Evolutionary conservation across 2,797 vertebrate species (phyloP).

Genomic region (Iguana delicatissima): DNA sequence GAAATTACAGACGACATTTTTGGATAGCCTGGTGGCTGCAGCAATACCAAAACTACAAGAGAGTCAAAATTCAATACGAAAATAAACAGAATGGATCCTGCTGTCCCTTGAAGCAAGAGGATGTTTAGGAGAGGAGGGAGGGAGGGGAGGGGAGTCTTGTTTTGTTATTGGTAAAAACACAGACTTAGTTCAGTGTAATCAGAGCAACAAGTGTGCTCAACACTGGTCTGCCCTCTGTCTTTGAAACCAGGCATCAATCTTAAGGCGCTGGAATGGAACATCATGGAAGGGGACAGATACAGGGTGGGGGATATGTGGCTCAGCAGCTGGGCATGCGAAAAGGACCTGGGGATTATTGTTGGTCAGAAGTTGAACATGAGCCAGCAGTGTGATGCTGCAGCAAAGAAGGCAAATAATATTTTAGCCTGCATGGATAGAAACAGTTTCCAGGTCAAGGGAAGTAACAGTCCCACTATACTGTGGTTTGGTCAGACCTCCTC

Average conservation of each 20-base stretch:
- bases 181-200: conserved; percentile 57
- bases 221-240: conserved; percentile 12
- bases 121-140: not conserved
- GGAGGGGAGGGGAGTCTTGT: not conserved
- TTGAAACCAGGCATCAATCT: conserved; percentile 18
- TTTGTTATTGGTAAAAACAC: conserved; percentile 4
- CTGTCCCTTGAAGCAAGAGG: conserved; percentile 48
- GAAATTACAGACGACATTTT: conserved; percentile 4
- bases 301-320: no score
- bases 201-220: conserved; percentile 41
- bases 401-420: no score
- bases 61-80: conserved; percentile 46
- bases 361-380: no score
- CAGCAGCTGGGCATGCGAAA: no score
- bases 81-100: conserved; percentile 48
- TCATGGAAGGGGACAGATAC: no score
- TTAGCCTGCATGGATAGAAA: no score
- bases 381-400: no score
- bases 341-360: no score
- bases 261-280: not conserved
- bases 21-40: not conserved
- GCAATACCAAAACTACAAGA: not conserved
- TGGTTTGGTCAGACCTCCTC: no score
- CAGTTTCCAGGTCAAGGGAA: no score
- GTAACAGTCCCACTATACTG: no score